Evolutionary conservation across 2,797 vertebrate species (phyloP), one percentile per base, ranked within the genome.

Genomic region (Syndactyla subalaris): DNA sequence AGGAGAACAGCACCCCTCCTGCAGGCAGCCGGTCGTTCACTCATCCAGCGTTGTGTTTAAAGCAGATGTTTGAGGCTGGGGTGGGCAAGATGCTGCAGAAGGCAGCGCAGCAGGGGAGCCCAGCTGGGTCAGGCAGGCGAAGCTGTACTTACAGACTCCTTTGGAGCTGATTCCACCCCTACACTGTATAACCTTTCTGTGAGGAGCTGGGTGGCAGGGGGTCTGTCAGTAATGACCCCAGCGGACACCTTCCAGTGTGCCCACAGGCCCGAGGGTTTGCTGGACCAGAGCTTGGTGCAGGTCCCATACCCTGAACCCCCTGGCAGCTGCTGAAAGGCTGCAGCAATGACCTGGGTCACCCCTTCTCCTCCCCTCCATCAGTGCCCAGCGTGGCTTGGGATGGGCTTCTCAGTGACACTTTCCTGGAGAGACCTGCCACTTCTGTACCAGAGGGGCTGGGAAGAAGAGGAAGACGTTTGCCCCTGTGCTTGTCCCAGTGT

Each of bases 401-500:
- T 24, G 19, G 75, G 23, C 32, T 67, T 11, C 67, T 46, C 1
- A 0, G 16, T 75, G 74, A 10, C 3, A 1, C 12, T 32, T 78
- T 12, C 10, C 58, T 58, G 51, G 41, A 45, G 34, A 36, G 27
- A 61, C 10, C 30, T 18, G 12, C 30, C 15, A 51, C 46, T 65
- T 41, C 29, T 54, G 39, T 46, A 14, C 34, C 0, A 0, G 10
- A 46, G 48, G 13, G 24, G 5, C 38, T 59, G 51, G 36, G 17
- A 86, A 32, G 84, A 14, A 49, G 39, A 24, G 39, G 10, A 52
- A 39, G 48, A 54, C 0, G 11, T 39, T 79, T 76, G 51, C 16
- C 8, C 1, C 38, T 16, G 3, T 2, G 3, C 23, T 77, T 3
- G 1, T 71, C 24, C 39, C 5, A 0, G 6, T 1, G 0, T 41